phyloP scores from a whole-genome alignment of 2,797 vertebrate species.

The Iguana delicatissima region DNA sequence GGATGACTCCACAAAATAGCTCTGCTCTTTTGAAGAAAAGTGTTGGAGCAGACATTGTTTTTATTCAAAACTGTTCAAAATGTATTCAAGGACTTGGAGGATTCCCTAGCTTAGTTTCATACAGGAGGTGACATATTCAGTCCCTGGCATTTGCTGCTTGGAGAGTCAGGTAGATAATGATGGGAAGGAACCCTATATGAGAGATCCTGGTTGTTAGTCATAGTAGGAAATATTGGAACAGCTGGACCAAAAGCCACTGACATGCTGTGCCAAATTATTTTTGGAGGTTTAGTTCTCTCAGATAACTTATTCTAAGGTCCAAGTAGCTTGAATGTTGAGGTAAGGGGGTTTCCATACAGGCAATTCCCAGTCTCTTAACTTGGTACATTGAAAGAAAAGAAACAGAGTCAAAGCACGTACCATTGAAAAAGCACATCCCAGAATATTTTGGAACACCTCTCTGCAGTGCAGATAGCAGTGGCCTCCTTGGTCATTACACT shows the following conservation, averaged over 20 bases:
- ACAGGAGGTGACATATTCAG: neutral
- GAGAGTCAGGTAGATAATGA: neutral
- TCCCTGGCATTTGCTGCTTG: neutral
- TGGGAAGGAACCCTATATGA: neutral
- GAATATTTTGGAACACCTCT: neutral
- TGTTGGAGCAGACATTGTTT: slow-evolving; percentile 14
- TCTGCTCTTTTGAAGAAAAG: neutral
- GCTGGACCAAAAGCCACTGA: neutral
- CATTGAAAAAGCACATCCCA: neutral
- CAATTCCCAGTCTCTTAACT: slow-evolving; percentile 25
- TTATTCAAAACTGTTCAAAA: slow-evolving; percentile 31
- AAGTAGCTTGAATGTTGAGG: neutral
- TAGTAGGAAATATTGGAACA: neutral
- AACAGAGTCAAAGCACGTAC: neutral
- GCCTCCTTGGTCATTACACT: neutral
- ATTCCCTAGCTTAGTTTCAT: neutral
- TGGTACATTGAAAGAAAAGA: neutral
- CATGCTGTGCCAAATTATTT: too few species aligned
- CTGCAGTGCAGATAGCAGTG: neutral
- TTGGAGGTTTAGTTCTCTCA: too few species aligned
- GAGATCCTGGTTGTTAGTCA: neutral
- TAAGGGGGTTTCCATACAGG: neutral
- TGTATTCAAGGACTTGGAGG: neutral
- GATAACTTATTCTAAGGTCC: too few species aligned
- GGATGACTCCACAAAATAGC: neutral